Conservation (phyloP, 2,113 vertebrate species). For the Protomyctophum bolini region DNA sequence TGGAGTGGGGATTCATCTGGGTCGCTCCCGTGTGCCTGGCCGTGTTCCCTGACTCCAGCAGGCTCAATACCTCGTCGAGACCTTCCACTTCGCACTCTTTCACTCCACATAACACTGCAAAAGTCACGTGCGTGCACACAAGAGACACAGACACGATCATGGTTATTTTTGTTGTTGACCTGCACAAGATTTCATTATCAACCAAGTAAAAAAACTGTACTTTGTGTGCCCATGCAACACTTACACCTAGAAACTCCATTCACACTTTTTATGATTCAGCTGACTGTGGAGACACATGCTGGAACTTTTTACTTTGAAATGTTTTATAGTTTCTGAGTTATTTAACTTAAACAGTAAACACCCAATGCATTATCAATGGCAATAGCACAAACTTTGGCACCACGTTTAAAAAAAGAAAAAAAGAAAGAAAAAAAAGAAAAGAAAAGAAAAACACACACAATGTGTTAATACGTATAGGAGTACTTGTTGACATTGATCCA, state of each 20-base stretch:
- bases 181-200: neutral
- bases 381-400: too few relatives aligned
- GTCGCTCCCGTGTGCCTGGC: conserved; percentile 94
- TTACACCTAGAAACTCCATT: too few relatives aligned
- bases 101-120: conserved; percentile 89
- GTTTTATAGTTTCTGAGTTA: too few relatives aligned
- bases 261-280: too few relatives aligned
- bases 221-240: too few relatives aligned
- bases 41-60: conserved; percentile 93
- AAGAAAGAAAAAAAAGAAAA: too few relatives aligned
- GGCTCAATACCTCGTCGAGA: conserved; percentile 93
- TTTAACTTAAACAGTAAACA: too few relatives aligned
- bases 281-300: too few relatives aligned
- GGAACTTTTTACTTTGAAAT: too few relatives aligned
- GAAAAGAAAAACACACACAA: neutral
- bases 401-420: too few relatives aligned
- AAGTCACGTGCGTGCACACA: conserved; percentile 34
- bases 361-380: too few relatives aligned
- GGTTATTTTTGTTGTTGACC: neutral
- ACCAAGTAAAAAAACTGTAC: neutral
- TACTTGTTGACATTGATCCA: conserved; percentile 7
- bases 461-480: neutral
- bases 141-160: neutral
- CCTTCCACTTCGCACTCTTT: conserved; percentile 95
- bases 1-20: conserved; percentile 90